Base-by-base conservation (phyloP, 1,140 invertebrate species). In the Drosophila repletoides region DNA sequence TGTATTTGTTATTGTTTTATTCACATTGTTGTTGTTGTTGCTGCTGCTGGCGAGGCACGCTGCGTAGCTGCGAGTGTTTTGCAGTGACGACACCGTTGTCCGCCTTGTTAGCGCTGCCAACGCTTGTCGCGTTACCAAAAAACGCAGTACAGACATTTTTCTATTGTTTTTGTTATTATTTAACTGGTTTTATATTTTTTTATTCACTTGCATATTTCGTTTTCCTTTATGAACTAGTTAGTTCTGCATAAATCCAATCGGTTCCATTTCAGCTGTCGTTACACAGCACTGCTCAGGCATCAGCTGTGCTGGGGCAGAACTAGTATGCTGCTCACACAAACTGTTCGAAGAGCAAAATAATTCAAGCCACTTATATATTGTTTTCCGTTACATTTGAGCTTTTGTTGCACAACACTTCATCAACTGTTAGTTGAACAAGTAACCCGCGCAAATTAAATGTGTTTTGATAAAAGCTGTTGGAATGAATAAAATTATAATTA, bases 91-190 rank as follows among this genome's bases (percentile, higher is more conserved):
- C n/a, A 68, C 7, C 14, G 40, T 7, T 6, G 51, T 12, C 10
- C 67, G 65, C 24, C 59, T 66, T 15, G 60, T 12, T n/a, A 84
- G 7, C 22, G 59, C 48, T 4, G 80, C 53, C 26, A 86, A 41
- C 2, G 75, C 71, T 75, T 86, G 80, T 24, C 75, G 75, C 10
- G 80, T 86, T 40, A 80, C 38, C 14, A 80, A 38, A 31, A 86
- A 84, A 22, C 80, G 75, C 56, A 84, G 19, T 14, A 86, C 61
- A 33, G 80, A 84, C 80, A 84, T 84, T 49, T 58, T 71, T 4
- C 9, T 7, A 46, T 26, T 22, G 21, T 40, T 59, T 10, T 64
- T 46, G 29, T n/a, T n/a, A 6, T 2, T 31, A 17, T 46, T 58
- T 58, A 19, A n/a, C n/a, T n/a, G n/a, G n/a, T n/a, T n/a, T 75